A percentile compares a stretch with the other conserved stretches of the same genome.
phyloP scores from a whole-genome alignment of 2,888 invertebrate species.

The Xanthia togata region DNA sequence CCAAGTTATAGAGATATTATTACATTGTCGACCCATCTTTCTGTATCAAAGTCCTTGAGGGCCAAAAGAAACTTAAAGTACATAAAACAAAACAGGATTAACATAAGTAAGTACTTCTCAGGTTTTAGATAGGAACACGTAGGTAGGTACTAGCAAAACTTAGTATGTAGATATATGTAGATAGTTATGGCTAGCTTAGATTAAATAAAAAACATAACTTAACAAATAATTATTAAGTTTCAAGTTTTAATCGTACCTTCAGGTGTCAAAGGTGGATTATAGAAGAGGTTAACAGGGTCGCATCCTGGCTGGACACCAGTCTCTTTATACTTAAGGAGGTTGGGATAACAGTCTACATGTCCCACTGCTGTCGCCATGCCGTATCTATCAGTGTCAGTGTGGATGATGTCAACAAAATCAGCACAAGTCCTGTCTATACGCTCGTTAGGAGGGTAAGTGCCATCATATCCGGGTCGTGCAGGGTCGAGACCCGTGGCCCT shows the following conservation, averaged over 20 bases:
- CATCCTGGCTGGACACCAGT: conserved; percentile 25
- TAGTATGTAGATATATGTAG: neutral
- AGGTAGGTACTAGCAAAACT: neutral
- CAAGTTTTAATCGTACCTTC: too few relatives aligned
- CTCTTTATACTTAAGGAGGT: neutral
- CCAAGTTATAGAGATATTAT: neutral
- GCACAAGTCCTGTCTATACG: conserved; percentile 6
- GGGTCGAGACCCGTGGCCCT: conserved; percentile 20
- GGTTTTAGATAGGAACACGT: neutral
- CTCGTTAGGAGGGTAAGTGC: accelerated
- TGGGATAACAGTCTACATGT: neutral
- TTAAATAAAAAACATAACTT: neutral
- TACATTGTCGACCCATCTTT: neutral
- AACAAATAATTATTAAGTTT: neutral
- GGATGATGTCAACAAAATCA: conserved; percentile 2
- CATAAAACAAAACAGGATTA: neutral
- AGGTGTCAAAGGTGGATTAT: too few relatives aligned
- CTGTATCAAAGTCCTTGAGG: neutral
- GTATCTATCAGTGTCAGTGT: neutral
- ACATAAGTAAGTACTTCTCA: too few relatives aligned
- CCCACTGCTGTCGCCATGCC: neutral
- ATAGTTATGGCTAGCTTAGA: neutral
- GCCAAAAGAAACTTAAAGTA: neutral
- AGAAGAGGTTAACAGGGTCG: too few relatives aligned
- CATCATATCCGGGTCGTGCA: conserved; percentile 7